Conservation (phyloP, 1,140 invertebrate species). For the Pseudomyrmex dendroicus region DNA sequence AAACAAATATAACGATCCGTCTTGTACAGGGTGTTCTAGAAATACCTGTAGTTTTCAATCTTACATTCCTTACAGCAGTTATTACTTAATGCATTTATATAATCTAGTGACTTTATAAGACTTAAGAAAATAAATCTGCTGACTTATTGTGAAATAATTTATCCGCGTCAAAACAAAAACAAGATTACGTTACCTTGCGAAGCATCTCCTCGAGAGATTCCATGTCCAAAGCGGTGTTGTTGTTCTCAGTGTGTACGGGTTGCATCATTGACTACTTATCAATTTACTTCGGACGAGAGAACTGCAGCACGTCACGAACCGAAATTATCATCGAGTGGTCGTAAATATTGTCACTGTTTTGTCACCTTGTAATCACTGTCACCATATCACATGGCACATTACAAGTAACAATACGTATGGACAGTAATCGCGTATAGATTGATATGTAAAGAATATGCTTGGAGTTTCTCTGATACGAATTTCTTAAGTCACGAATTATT, state of each 20-base stretch:
- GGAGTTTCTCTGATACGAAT: slow-evolving; percentile 1
- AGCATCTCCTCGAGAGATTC: slow-evolving; percentile 93
- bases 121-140: neutral
- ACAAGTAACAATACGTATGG: neutral
- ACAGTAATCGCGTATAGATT: neutral
- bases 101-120: neutral
- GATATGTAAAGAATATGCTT: slow-evolving; percentile 1
- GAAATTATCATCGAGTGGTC: slow-evolving; percentile 14
- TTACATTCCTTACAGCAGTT: no score
- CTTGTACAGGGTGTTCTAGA: neutral
- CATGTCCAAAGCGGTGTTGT: slow-evolving; percentile 91
- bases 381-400: slow-evolving; percentile 4
- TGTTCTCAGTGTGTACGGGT: slow-evolving; percentile 86
- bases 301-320: no score
- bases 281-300: slow-evolving; percentile 14
- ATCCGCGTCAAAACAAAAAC: neutral
- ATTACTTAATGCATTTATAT: no score
- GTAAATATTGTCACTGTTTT: slow-evolving; percentile 29
- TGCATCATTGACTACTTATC: slow-evolving; percentile 80
- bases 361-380: slow-evolving; percentile 34
- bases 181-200: slow-evolving; percentile 88
- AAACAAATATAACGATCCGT: neutral
- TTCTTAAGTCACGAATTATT: neutral
- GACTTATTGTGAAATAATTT: neutral
- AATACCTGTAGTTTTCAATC: neutral